These are phyloP conservation scores for Agelastica alni DNA, from an alignment of 2,888 invertebrate genomes.

Conservation along the genomic window DNA sequence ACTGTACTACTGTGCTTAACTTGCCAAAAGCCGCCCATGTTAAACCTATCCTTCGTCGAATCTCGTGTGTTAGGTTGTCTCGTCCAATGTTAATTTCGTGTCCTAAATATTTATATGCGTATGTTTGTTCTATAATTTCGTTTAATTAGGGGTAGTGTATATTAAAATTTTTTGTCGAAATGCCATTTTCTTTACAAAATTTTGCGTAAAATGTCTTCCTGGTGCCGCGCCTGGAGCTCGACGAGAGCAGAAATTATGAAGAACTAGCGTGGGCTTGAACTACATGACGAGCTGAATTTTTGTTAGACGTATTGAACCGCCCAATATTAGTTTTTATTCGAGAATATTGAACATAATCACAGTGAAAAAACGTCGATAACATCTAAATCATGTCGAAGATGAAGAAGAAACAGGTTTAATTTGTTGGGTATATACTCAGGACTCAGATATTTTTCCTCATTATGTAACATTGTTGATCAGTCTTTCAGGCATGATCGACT, in stretches of 20 bases:
- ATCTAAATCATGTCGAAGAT: conserved; percentile 30
- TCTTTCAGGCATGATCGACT: conserved; percentile 5
- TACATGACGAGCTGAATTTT: conserved; percentile 31
- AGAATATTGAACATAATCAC: conserved; percentile 33
- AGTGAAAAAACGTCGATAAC: conserved; percentile 29
- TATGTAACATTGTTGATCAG: conserved; percentile 17
- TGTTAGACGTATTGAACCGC: conserved; percentile 30
- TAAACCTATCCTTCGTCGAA: too few relatives aligned
- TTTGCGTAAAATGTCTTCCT: too few relatives aligned
- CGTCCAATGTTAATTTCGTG: too few relatives aligned
- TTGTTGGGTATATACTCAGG: conserved; percentile 19
- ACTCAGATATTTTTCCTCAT: conserved; percentile 13
- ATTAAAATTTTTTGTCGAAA: too few relatives aligned
- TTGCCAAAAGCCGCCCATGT: too few relatives aligned
- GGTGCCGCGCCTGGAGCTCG: not conserved
- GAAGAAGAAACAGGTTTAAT: conserved; percentile 28
- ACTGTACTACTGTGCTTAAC: too few relatives aligned
- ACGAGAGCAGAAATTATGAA: conserved; percentile 22
- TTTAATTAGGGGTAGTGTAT: too few relatives aligned
- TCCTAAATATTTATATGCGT: too few relatives aligned
- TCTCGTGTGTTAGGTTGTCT: too few relatives aligned
- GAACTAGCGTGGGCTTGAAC: conserved; percentile 26
- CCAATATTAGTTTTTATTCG: conserved; percentile 33
- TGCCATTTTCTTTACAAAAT: too few relatives aligned
- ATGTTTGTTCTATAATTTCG: too few relatives aligned